These are phyloP conservation scores for Aselliscus stoliczkanus DNA, from an alignment of 2,797 vertebrate species.

Conservation along the genomic window DNA sequence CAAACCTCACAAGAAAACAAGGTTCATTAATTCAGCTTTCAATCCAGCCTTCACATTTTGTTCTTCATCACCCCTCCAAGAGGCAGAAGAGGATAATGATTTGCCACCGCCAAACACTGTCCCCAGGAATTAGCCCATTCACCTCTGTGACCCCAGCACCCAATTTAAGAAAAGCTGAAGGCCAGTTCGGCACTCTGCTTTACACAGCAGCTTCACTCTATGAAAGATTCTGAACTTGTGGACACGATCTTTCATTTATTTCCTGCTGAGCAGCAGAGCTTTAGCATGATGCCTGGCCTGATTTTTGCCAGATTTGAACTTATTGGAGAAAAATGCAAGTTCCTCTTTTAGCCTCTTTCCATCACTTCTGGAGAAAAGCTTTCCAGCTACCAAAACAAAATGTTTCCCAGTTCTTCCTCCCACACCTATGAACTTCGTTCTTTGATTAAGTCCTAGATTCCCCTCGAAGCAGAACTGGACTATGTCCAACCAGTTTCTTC, in stretches of 20 bases:
- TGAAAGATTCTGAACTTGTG: background rate
- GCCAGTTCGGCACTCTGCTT: background rate
- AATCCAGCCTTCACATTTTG: background rate
- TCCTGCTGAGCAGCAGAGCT: background rate
- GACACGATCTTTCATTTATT: background rate
- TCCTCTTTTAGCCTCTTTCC: background rate
- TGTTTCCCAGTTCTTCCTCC: conserved; percentile 46
- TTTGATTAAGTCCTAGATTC: conserved; percentile 70
- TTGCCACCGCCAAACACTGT: background rate
- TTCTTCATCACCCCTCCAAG: accelerated
- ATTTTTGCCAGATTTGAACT: background rate
- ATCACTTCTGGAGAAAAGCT: background rate
- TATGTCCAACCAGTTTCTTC: conserved; percentile 58
- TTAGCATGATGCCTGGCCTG: background rate
- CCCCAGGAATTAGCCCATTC: background rate
- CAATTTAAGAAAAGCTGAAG: background rate
- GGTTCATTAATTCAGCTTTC: background rate
- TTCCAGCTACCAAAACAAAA: conserved; percentile 31
- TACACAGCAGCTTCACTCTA: background rate
- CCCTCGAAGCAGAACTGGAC: conserved; percentile 70
- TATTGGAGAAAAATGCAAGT: background rate
- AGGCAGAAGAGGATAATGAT: background rate
- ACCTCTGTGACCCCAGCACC: background rate
- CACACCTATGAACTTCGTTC: conserved; percentile 68
- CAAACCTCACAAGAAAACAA: background rate